Percentiles rank a stretch among this genome's conserved stretches.
Evolutionary conservation across 2,888 invertebrate species (phyloP).

Genomic region (Cephus spinipes): DNA sequence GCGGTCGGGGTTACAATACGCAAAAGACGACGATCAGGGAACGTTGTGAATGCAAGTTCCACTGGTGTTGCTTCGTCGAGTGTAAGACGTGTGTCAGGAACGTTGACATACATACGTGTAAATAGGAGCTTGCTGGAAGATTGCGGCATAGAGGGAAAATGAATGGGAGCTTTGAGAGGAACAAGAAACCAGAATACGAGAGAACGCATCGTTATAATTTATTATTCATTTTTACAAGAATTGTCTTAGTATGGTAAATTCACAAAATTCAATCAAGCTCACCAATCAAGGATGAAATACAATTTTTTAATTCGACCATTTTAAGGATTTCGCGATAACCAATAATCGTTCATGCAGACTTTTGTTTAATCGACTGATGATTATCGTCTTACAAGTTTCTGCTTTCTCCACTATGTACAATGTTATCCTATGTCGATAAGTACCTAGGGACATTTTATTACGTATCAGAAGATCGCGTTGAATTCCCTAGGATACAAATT

Average conservation of each 20-base stretch:
- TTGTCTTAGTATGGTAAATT: neutral
- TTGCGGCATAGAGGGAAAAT: neutral
- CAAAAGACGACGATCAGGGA: constrained; percentile 81
- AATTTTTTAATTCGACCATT: neutral
- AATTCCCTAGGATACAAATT: neutral
- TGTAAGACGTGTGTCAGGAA: constrained; percentile 88
- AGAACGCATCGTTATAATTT: neutral
- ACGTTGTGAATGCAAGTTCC: constrained; percentile 93
- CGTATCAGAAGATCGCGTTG: neutral
- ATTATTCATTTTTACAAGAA: neutral
- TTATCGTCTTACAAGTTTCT: neutral
- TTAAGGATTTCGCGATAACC: neutral
- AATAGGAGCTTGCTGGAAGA: constrained; percentile 68
- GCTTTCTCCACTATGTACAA: neutral
- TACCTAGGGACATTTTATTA: neutral
- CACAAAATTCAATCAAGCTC: neutral
- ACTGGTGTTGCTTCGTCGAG: constrained; percentile 96
- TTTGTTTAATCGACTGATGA: neutral
- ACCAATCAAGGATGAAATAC: neutral
- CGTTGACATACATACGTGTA: constrained; percentile 88
- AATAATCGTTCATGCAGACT: neutral
- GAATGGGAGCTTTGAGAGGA: neutral
- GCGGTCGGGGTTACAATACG: constrained; percentile 93
- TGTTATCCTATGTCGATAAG: neutral
- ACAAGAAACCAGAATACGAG: neutral